Evolutionary conservation across 2,113 vertebrate genomes (phyloP).

Genomic region (Periophthalmodon schlosseri): DNA sequence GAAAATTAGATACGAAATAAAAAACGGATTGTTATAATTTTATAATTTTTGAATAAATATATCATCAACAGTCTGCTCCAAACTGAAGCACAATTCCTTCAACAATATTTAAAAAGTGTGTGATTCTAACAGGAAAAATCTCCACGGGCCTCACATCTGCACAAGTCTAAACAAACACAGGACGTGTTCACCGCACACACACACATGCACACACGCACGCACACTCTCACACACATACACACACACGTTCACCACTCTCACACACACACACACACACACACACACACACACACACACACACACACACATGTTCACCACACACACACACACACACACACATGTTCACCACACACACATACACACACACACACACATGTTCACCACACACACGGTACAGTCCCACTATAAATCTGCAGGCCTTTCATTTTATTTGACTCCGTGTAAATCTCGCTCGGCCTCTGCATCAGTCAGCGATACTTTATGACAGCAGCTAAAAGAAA

Average conservation of each 20-base stretch:
- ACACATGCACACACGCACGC: no score
- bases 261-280: no score
- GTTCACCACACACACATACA: no score
- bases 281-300: no score
- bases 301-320: no score
- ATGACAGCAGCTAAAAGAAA: conserved; percentile 74
- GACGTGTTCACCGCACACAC: no score
- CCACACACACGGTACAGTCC: conserved; percentile 10
- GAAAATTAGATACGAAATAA: no score
- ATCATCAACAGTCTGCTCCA: neutral
- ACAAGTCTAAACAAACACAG: conserved; percentile 62
- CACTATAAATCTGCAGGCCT: conserved; percentile 54
- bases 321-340: no score
- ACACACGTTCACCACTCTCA: no score
- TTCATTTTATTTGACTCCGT: conserved; percentile 38
- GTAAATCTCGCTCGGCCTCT: conserved; percentile 56
- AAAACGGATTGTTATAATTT: no score
- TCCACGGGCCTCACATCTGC: conserved; percentile 25
- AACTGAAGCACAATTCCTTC: neutral
- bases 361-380: conserved; percentile 1
- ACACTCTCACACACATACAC: no score
- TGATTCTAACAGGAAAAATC: neutral
- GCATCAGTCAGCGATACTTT: conserved; percentile 59
- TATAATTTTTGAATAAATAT: neutral
- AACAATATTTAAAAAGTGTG: neutral